Conservation (phyloP, 2,888 invertebrate genomes). For the Plagiodera versicolora region DNA sequence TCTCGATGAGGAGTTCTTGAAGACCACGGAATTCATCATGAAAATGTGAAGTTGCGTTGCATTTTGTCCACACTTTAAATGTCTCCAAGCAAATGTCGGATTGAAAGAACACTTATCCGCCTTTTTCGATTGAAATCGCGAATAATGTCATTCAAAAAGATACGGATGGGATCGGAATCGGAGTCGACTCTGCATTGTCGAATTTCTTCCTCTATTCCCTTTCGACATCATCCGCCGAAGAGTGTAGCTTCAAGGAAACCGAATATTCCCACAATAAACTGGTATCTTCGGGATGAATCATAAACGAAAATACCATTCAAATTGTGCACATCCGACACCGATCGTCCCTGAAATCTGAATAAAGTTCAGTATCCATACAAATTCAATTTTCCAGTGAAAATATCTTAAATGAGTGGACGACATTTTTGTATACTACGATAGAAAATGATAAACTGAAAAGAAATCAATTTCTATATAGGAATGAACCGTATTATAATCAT, state of each 20-base stretch:
- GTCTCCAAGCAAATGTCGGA: slow-evolving; percentile 11
- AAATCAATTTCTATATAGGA: too few species aligned
- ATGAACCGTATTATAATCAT: too few species aligned
- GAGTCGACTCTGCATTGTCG: slow-evolving; percentile 22
- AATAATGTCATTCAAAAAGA: slow-evolving; percentile 19
- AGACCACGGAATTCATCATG: too few species aligned
- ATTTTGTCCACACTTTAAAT: not conserved
- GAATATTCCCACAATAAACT: slow-evolving; percentile 10
- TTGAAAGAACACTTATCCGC: slow-evolving; percentile 16
- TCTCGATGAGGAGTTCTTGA: too few species aligned
- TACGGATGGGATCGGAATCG: slow-evolving; percentile 22
- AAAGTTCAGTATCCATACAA: too few species aligned
- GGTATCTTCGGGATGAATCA: slow-evolving; percentile 7
- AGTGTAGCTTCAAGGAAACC: slow-evolving; percentile 9
- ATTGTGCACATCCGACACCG: not conserved
- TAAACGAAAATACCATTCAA: not conserved
- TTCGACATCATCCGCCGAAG: slow-evolving; percentile 5
- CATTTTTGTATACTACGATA: too few species aligned
- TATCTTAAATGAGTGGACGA: too few species aligned
- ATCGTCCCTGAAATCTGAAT: not conserved
- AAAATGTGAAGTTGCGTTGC: too few species aligned
- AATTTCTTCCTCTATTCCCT: slow-evolving; percentile 13
- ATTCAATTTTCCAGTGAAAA: too few species aligned
- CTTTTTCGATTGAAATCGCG: slow-evolving; percentile 18
- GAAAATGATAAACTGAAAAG: too few species aligned